A percentile compares a stretch with the other conserved stretches of the same genome.
Evolutionary conservation across 2,888 invertebrate species (phyloP).

Genomic region (Cantharis flavilabris): DNA sequence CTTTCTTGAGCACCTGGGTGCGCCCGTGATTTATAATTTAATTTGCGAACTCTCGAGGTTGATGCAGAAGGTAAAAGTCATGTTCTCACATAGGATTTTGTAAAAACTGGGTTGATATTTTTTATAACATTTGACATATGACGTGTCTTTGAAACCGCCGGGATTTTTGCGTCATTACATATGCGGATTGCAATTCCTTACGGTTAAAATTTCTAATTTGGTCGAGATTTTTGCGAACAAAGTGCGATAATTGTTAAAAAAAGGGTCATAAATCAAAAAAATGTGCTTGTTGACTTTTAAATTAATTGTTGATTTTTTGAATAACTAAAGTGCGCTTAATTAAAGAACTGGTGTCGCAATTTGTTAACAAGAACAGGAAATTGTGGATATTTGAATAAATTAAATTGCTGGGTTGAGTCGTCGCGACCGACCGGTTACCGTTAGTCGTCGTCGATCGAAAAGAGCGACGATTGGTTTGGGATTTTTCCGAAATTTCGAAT

Average conservation of each 20-base stretch:
- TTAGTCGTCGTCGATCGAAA: neutral
- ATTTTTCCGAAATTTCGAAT: neutral
- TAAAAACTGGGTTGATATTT: neutral
- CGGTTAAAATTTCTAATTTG: slow-evolving; percentile 10
- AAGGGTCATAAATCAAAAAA: neutral
- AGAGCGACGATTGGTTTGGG: neutral
- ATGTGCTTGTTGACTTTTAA: neutral
- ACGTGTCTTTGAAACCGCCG: slow-evolving; percentile 7
- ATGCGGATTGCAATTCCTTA: slow-evolving; percentile 1
- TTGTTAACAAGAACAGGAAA: neutral
- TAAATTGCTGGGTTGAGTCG: neutral
- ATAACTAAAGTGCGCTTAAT: neutral
- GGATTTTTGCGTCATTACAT: slow-evolving; percentile 16
- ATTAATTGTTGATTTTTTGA: neutral
- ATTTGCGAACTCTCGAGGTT: neutral
- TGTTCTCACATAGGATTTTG: neutral
- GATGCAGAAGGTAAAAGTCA: neutral
- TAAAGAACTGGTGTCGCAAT: neutral
- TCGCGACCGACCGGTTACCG: neutral
- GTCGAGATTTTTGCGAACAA: neutral
- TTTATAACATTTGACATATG: slow-evolving; percentile 6
- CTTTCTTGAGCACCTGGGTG: neutral
- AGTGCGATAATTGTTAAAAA: neutral
- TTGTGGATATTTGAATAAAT: neutral
- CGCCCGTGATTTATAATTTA: neutral